These are phyloP conservation scores for Drosophila stalkeri DNA, from an alignment of 2,888 invertebrate genomes.

Conservation along the genomic window DNA sequence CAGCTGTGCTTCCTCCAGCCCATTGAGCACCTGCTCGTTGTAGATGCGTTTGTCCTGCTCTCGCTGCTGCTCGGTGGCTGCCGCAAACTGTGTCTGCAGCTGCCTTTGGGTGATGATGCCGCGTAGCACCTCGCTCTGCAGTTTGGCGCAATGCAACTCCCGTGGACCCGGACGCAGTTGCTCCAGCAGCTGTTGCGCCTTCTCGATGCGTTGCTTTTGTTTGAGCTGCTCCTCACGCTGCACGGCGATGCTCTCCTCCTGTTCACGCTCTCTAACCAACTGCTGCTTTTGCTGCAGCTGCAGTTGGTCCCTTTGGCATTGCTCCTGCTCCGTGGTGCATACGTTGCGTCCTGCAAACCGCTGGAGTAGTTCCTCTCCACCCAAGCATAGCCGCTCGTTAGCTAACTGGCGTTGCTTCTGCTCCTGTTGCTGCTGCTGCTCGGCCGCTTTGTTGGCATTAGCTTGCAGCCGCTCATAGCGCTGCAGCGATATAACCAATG, in stretches of 20 bases:
- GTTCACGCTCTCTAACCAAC: conserved; percentile 21
- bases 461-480: conserved; percentile 53
- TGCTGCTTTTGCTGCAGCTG: conserved; percentile 28
- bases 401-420: conserved; percentile 46
- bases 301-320: conserved; percentile 51
- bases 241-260: conserved; percentile 72
- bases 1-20: conserved; percentile 82
- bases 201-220: conserved; percentile 76
- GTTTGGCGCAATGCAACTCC: conserved; percentile 82
- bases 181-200: conserved; percentile 80
- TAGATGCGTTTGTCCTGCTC: conserved; percentile 79
- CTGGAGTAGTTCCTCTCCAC: conserved; percentile 60
- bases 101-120: conserved; percentile 80
- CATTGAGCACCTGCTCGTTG: conserved; percentile 82
- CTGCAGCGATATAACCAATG: conserved; percentile 72
- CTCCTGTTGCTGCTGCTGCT: conserved; percentile 37
- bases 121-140: conserved; percentile 83
- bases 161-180: conserved; percentile 82
- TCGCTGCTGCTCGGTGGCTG: conserved; percentile 69
- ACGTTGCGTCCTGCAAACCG: conserved; percentile 59
- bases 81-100: conserved; percentile 76
- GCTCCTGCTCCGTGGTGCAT: conserved; percentile 51
- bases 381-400: conserved; percentile 51
- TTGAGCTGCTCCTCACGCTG: conserved; percentile 81
- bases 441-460: conserved; percentile 49